phyloP scores from a whole-genome alignment of 2,113 vertebrate species.

The Ammospiza nelsoni region DNA sequence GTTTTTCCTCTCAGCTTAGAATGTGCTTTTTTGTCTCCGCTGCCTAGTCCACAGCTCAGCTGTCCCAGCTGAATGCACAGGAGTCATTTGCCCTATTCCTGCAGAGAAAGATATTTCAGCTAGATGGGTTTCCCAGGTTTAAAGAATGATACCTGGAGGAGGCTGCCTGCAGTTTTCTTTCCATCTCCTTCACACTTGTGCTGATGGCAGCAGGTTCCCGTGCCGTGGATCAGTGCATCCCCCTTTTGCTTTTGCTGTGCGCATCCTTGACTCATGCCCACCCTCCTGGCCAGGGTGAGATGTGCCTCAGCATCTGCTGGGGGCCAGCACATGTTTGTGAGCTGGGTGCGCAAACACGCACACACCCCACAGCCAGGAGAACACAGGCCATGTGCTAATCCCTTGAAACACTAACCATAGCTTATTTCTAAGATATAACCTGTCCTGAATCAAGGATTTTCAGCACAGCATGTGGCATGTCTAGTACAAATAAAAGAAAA shows the following conservation, averaged over 20 bases:
- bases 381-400: not conserved
- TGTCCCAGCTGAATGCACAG: not conserved
- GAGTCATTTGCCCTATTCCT: not conserved
- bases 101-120: constrained; percentile 38
- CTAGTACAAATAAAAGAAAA: not conserved
- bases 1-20: not conserved
- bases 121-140: constrained; percentile 13
- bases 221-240: not conserved
- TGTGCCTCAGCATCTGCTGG: not conserved
- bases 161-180: constrained; percentile 12
- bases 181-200: not conserved
- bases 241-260: not conserved
- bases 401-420: not conserved
- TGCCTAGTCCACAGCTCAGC: not conserved
- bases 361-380: not conserved
- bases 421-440: not conserved
- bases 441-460: constrained; percentile 4
- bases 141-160: constrained; percentile 25
- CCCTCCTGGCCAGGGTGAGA: not conserved
- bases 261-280: rapidly evolving
- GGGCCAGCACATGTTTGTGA: not conserved
- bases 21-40: not conserved
- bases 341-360: rapidly evolving
- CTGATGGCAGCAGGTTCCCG: not conserved
- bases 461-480: not conserved